Evolutionary conservation across 64 coral and sea anemone species (phyloP).

Genomic region (Pocillopora verrucosa): DNA sequence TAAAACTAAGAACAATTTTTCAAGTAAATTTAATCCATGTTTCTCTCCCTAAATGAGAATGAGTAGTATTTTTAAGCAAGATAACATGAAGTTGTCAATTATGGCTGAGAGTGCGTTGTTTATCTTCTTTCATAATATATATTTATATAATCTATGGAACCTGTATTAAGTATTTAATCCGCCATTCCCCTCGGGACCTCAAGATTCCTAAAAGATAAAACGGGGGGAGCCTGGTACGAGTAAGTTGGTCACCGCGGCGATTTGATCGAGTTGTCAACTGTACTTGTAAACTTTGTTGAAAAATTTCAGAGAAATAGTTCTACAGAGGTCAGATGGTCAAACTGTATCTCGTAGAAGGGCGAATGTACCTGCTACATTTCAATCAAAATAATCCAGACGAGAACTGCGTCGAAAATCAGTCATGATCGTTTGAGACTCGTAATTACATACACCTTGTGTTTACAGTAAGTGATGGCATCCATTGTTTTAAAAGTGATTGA

Average conservation of each 20-base stretch:
- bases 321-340: background rate
- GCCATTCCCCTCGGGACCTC: too few relatives aligned
- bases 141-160: too few relatives aligned
- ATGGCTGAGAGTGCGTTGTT: too few relatives aligned
- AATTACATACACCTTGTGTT: background rate
- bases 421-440: background rate
- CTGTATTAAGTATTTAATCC: too few relatives aligned
- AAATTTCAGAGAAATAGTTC: background rate
- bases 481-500: background rate
- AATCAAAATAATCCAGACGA: background rate
- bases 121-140: too few relatives aligned
- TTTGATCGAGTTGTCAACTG: background rate
- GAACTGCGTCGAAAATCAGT: background rate
- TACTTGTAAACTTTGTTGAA: constrained; percentile 4
- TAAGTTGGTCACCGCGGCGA: constrained; percentile 4
- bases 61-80: too few relatives aligned
- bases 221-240: background rate
- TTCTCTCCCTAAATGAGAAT: too few relatives aligned
- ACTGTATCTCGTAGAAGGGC: background rate
- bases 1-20: too few relatives aligned
- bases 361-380: background rate
- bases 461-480: background rate
- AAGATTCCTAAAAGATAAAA: too few relatives aligned
- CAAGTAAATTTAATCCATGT: too few relatives aligned
- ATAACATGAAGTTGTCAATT: too few relatives aligned